These are phyloP conservation scores for Pantherophis vulpinus DNA, from an alignment of 2,797 vertebrate species.

Conservation along the genomic window DNA sequence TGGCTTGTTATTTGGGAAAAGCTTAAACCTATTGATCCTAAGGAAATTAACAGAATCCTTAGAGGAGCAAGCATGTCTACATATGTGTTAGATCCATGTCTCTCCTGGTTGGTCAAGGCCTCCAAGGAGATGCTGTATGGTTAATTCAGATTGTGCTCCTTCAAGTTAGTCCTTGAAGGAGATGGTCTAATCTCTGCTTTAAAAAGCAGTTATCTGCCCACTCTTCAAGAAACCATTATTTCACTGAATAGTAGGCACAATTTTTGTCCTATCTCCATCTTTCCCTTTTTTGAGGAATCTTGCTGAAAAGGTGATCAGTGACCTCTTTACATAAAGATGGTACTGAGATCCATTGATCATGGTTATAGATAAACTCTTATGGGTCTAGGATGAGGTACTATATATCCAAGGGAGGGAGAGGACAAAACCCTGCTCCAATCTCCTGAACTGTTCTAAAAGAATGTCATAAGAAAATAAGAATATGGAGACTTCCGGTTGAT, in stretches of 20 bases:
- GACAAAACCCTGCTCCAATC: too few species aligned
- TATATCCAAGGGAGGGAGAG: too few species aligned
- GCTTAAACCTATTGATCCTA: neutral
- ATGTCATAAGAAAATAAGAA: too few species aligned
- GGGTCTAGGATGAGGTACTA: too few species aligned
- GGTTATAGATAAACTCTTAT: too few species aligned
- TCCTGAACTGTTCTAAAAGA: too few species aligned
- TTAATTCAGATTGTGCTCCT: neutral
- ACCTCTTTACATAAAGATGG: too few species aligned
- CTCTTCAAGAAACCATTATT: neutral
- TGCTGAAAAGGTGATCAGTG: neutral
- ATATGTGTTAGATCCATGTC: neutral
- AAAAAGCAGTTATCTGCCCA: neutral
- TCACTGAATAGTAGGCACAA: neutral
- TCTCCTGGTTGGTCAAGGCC: neutral
- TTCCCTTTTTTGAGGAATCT: neutral
- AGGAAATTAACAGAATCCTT: neutral
- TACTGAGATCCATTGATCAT: too few species aligned
- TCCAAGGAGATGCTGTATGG: neutral
- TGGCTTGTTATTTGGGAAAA: neutral
- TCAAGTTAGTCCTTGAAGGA: neutral
- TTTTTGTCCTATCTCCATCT: neutral
- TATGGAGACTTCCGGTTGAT: too few species aligned
- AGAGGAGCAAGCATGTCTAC: neutral
- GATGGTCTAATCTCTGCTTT: neutral